A percentile compares a stretch with the other conserved stretches of the same genome.
These are phyloP conservation scores for Hymenochirus boettgeri DNA, from an alignment of 2,113 vertebrate species.

Conservation along the genomic window DNA sequence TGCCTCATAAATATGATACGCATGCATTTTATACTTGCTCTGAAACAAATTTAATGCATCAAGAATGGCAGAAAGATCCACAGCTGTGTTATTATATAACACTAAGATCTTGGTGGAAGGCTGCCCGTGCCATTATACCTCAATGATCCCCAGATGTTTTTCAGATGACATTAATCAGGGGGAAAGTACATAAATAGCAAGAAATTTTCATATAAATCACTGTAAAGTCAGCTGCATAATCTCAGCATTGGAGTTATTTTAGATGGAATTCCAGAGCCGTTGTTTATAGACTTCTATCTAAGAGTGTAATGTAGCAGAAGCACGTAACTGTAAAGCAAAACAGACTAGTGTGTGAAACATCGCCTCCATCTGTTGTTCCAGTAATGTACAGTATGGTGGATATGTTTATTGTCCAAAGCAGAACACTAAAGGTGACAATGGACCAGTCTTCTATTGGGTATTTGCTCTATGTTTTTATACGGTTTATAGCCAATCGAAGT, in stretches of 20 bases:
- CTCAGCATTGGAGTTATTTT: slow-evolving; percentile 31
- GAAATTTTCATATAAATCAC: slow-evolving; percentile 32
- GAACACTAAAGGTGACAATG: slow-evolving; percentile 20
- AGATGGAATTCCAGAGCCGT: slow-evolving; percentile 33
- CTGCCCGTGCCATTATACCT: slow-evolving; percentile 24
- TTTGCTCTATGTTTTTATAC: slow-evolving; percentile 6
- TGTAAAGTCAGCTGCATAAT: slow-evolving; percentile 20
- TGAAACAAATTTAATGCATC: neutral
- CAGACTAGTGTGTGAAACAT: slow-evolving; percentile 4
- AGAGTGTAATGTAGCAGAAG: slow-evolving; percentile 26
- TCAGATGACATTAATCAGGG: slow-evolving; percentile 33
- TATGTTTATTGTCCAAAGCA: slow-evolving; percentile 18
- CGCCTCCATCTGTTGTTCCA: slow-evolving; percentile 15
- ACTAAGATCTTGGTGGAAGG: slow-evolving; percentile 35
- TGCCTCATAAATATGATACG: neutral
- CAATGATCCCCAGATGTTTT: slow-evolving; percentile 41
- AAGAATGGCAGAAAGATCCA: slow-evolving; percentile 14
- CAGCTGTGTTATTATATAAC: slow-evolving; percentile 39
- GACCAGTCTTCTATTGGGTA: slow-evolving; percentile 32
- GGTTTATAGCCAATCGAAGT: slow-evolving; percentile 22
- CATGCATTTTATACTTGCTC: slow-evolving; percentile 10
- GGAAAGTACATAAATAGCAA: slow-evolving; percentile 20
- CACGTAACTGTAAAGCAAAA: slow-evolving; percentile 14
- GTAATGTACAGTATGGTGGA: slow-evolving; percentile 24
- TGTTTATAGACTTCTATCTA: slow-evolving; percentile 35